Conservation (phyloP, 2,888 invertebrate genomes). For the Salpingus planirostris region DNA sequence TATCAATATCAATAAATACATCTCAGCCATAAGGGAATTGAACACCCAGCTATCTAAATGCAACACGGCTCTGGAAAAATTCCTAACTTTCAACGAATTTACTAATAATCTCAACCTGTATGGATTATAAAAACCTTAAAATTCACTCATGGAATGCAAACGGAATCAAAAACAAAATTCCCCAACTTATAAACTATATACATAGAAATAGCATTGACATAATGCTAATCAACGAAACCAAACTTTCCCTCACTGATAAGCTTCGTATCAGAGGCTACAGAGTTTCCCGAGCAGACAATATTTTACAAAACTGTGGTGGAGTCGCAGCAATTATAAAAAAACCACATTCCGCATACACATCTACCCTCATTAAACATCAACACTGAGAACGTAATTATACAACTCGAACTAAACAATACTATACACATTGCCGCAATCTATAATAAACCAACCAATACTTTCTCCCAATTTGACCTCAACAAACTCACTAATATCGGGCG, state of each 20-base stretch:
- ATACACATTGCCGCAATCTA: not conserved
- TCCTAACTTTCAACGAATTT: not conserved
- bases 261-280: constrained; percentile 4
- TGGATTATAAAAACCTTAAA: constrained; percentile 1
- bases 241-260: constrained; percentile 1
- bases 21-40: not conserved
- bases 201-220: constrained; percentile 4
- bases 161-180: not conserved
- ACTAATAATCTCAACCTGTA: not conserved
- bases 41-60: not conserved
- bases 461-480: not conserved
- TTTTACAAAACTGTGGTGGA: constrained; percentile 1
- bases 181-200: constrained; percentile 2
- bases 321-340: constrained; percentile 6
- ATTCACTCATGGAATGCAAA: constrained; percentile 7
- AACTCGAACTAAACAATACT: not conserved
- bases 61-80: not conserved
- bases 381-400: constrained; percentile 1
- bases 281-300: constrained; percentile 3
- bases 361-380: not conserved
- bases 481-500: not conserved
- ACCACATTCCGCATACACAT: constrained; percentile 1
- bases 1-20: not conserved
- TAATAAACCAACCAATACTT: constrained; percentile 2
- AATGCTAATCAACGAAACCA: constrained; percentile 6